Conservation (phyloP, 2,113 vertebrate genomes). For the Ellobius talpinus region DNA sequence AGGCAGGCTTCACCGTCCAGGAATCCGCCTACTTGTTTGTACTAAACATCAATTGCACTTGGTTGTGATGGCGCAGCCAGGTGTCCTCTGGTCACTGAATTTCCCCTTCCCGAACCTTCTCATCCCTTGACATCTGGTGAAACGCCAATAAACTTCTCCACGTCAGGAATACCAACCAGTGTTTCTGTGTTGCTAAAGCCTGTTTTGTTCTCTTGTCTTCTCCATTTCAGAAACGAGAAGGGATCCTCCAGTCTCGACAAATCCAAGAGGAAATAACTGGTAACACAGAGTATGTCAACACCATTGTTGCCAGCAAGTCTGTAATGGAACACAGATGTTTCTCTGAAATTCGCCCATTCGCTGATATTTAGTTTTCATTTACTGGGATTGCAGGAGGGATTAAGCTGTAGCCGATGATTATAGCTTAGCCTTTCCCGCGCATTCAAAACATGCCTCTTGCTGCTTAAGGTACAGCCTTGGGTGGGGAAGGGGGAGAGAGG, state of each 20-base stretch:
- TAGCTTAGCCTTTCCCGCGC: conserved; percentile 84
- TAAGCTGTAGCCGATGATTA: conserved; percentile 84
- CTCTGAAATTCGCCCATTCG: conserved; percentile 86
- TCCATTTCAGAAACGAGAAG: conserved; percentile 95
- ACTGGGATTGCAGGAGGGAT: conserved; percentile 85
- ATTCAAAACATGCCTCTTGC: conserved; percentile 83
- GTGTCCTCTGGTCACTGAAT: not conserved
- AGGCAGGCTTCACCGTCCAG: conserved; percentile 72
- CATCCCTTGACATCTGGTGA: conserved; percentile 52
- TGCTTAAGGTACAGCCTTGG: conserved; percentile 83
- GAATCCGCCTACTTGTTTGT: conserved; percentile 79
- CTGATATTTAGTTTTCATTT: conserved; percentile 88
- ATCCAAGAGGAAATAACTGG: conserved; percentile 99
- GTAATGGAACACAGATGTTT: conserved; percentile 88
- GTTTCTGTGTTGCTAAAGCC: conserved; percentile 72
- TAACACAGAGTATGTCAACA: conserved; percentile 97
- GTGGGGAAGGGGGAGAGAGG: conserved; percentile 72
- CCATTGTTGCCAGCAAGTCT: conserved; percentile 83
- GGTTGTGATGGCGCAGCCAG: conserved; percentile 63
- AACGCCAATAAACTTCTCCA: conserved; percentile 68
- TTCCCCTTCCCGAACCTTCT: conserved; percentile 41
- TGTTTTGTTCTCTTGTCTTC: conserved; percentile 76
- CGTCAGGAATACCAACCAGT: conserved; percentile 63
- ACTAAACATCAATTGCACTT: conserved; percentile 59
- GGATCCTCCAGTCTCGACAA: conserved; percentile 98